Evolutionary conservation across 2,113 vertebrate species (phyloP).

Genomic region (Phalacrocorax aristotelis): DNA sequence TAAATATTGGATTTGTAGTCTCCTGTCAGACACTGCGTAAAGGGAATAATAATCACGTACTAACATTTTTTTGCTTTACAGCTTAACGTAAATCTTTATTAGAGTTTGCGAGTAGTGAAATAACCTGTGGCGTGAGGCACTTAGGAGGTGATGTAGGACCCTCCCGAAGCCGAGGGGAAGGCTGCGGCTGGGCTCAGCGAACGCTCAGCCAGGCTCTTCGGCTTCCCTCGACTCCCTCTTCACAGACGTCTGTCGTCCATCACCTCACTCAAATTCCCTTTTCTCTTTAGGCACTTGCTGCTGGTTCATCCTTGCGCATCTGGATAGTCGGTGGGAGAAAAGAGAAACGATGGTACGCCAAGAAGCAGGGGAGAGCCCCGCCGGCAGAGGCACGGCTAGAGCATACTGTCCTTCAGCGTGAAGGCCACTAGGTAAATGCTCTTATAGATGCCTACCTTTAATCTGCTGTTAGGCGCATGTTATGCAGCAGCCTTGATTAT

Average conservation of each 20-base stretch:
- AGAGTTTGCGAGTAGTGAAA: neutral
- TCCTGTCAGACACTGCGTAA: neutral
- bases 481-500: neutral
- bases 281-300: neutral
- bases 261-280: neutral
- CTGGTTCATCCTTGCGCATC: neutral
- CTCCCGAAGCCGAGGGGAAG: neutral
- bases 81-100: neutral
- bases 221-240: neutral
- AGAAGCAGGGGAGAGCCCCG: neutral
- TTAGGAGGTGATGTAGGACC: neutral
- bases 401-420: neutral
- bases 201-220: neutral
- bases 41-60: neutral
- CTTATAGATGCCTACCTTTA: neutral
- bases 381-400: neutral
- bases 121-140: neutral
- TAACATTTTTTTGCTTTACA: neutral
- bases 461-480: accelerated
- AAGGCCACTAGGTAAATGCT: neutral
- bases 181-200: neutral
- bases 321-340: accelerated
- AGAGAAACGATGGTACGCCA: neutral
- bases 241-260: accelerated
- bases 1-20: neutral